These are phyloP conservation scores for Mormyrus hasselquistii DNA, from an alignment of 2,797 vertebrate genomes.

Conservation along the genomic window DNA sequence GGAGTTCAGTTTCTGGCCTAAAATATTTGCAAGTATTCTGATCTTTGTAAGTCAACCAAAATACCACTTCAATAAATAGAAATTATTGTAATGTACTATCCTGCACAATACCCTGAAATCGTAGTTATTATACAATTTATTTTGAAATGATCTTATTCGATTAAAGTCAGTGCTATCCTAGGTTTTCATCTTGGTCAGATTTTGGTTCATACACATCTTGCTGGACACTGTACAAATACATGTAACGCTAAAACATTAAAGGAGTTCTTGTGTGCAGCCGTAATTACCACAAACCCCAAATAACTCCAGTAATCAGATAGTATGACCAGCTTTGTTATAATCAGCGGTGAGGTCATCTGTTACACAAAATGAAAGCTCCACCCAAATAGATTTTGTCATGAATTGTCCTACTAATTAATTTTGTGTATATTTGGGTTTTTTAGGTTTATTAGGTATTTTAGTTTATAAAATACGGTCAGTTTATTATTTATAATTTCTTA, in stretches of 20 bases:
- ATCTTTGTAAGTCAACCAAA: constrained; percentile 8
- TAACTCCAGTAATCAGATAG: background rate
- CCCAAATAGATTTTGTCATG: background rate
- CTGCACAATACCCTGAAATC: background rate
- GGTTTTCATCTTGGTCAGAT: background rate
- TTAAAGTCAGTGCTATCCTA: background rate
- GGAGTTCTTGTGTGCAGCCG: background rate
- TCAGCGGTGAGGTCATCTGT: background rate
- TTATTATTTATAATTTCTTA: background rate
- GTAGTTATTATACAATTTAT: background rate
- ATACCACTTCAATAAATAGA: background rate
- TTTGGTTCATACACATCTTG: background rate
- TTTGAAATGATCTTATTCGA: background rate
- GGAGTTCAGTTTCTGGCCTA: background rate
- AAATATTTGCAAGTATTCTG: constrained; percentile 5
- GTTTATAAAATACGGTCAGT: background rate
- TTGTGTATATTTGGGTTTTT: background rate
- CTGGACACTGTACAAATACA: background rate
- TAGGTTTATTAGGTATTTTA: background rate
- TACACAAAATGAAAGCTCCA: background rate
- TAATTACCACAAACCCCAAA: background rate
- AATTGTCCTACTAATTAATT: background rate
- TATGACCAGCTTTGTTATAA: background rate
- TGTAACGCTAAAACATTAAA: background rate
- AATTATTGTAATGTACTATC: background rate